Evolutionary conservation across 1,140 invertebrate genomes (phyloP), one percentile per base, ranked within the genome.

Genomic region (Sycophaga agraensis): DNA sequence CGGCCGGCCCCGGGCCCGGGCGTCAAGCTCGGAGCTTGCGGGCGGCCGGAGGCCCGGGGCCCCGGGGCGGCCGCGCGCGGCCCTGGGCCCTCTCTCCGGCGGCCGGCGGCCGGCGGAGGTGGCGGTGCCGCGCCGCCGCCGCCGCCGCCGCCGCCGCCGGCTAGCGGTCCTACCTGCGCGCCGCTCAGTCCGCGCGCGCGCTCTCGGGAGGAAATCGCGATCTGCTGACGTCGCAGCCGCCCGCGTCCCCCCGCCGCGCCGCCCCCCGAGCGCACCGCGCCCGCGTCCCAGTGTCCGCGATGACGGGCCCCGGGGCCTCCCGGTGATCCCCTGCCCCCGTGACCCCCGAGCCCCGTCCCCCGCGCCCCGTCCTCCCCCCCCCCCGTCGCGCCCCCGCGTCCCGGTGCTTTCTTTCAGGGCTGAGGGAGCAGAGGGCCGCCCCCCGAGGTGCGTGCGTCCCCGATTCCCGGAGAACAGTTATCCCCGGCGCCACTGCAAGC

Each of bases 201-300:
- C 9, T 16, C 24, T 31, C 46, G 28, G 11, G 28, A 31, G 28
- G 11, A 31, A 31, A 31, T 31, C 28, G 28, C 28, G 42, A 46
- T 46, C 16, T 42, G 28, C 28, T 31, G 28, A 31, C 28, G 28
- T 31, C 11, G 4, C 28, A 31, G 28, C 28, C 5, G 28, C 4
- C 5, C 28, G 28, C 28, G n/a, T n/a, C 28, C 11, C 28, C 5
- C 28, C 28, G 28, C 28, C 11, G 28, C 11, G 28, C 28, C n/a
- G 11, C 28, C 11, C 28, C 11, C 28, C 28, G 28, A 4, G 28
- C 28, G 11, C n/a, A n/a, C n/a, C n/a, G n/a, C 62, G 54, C 39
- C 7, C 17, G 22, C 35, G 19, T 28, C 35, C 67, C 43, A 42
- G 68, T 73, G 68, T 69, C 71, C 34, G 55, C 8, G 24, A n/a